Percentiles rank a stretch among this genome's conserved stretches.
Evolutionary conservation across 2,888 invertebrate genomes (phyloP).

Genomic region (Physocephala rufipes): DNA sequence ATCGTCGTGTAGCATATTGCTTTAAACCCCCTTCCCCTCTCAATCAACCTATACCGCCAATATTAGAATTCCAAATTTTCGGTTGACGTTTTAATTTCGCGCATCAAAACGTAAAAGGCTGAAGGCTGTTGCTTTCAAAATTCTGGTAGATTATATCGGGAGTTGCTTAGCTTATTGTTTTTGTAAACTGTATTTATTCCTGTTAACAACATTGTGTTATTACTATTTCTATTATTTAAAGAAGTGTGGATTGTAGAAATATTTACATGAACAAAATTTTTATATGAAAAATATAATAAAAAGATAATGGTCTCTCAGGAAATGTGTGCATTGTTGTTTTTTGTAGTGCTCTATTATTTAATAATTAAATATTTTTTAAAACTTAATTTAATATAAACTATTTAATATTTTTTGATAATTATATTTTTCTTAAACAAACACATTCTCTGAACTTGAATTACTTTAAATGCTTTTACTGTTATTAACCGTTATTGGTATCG

Average conservation of each 20-base stretch:
- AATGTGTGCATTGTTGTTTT: background rate
- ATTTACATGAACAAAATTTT: background rate
- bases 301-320: no score
- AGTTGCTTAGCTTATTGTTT: background rate
- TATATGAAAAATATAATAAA: background rate
- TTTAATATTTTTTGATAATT: no score
- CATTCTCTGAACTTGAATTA: no score
- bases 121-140: background rate
- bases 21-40: no score
- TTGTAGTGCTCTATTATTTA: no score
- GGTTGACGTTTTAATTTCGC: constrained; percentile 46
- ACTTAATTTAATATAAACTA: no score
- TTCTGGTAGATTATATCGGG: background rate
- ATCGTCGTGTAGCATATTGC: no score
- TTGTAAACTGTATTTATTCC: background rate
- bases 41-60: no score
- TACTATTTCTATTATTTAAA: background rate
- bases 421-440: no score
- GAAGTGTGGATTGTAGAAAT: no score
- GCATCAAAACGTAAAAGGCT: constrained; percentile 36
- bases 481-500: background rate
- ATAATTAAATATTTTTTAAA: no score
- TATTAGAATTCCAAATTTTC: constrained; percentile 1
- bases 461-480: no score
- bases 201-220: background rate